These are phyloP conservation scores for Lasioglossum leucozonium DNA, from an alignment of 2,888 invertebrate species.

Conservation along the genomic window DNA sequence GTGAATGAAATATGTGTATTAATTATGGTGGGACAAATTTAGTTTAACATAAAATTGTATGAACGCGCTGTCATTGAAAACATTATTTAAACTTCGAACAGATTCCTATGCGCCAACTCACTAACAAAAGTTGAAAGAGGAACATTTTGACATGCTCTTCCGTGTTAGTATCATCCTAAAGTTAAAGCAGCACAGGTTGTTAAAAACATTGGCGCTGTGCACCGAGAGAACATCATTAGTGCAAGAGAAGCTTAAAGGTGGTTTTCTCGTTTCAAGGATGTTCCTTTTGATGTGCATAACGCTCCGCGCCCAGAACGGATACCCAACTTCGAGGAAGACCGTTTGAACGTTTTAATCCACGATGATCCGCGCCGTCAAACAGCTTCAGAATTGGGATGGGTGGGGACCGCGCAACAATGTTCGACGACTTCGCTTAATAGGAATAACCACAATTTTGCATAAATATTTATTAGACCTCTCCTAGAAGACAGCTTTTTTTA, in stretches of 20 bases:
- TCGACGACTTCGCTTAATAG: background rate
- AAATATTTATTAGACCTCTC: too few relatives aligned
- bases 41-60: background rate
- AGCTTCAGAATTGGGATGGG: background rate
- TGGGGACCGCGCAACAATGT: background rate
- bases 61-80: background rate
- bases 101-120: background rate
- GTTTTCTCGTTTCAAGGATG: background rate
- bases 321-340: background rate
- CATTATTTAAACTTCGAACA: background rate
- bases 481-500: too few relatives aligned
- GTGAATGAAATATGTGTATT: background rate
- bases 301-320: background rate
- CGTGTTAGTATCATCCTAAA: background rate
- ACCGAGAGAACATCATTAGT: background rate
- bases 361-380: background rate
- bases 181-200: background rate
- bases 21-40: background rate
- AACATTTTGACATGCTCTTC: background rate
- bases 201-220: slow-evolving; percentile 1
- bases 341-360: background rate
- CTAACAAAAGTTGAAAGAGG: background rate
- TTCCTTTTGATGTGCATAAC: background rate
- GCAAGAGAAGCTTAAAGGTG: background rate
- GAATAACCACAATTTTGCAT: too few relatives aligned